Conservation (phyloP, 2,888 invertebrate species). For the Sinopyrophorus schimmeli region DNA sequence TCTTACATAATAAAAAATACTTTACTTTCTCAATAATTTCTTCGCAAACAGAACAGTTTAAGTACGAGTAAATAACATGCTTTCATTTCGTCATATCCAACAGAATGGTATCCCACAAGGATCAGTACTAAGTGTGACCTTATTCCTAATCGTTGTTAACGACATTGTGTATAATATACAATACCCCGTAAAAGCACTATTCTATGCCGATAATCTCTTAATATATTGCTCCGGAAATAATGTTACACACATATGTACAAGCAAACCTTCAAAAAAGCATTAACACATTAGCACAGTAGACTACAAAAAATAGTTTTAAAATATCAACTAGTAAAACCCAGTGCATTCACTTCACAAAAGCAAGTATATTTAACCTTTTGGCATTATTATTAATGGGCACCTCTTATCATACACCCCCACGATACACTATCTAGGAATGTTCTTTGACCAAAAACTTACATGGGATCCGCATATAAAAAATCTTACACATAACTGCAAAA, state of each 20-base stretch:
- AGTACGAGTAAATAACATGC: not conserved
- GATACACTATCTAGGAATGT: not conserved
- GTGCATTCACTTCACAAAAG: too few relatives aligned
- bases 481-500: not conserved
- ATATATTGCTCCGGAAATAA: too few relatives aligned
- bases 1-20: not conserved
- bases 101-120: not conserved
- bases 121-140: not conserved
- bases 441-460: not conserved
- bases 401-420: too few relatives aligned
- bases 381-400: too few relatives aligned
- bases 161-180: not conserved
- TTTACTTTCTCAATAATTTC: not conserved
- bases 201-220: conserved; percentile 2
- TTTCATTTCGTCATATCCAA: not conserved
- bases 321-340: too few relatives aligned
- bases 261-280: too few relatives aligned
- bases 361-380: too few relatives aligned
- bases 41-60: not conserved
- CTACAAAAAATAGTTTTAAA: too few relatives aligned
- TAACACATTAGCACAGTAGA: too few relatives aligned
- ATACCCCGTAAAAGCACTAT: not conserved
- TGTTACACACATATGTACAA: too few relatives aligned
- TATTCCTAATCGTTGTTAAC: conserved; percentile 4
- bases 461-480: not conserved